Evolutionary conservation across 2,113 vertebrate genomes (phyloP).

Genomic region (Etia nguti): DNA sequence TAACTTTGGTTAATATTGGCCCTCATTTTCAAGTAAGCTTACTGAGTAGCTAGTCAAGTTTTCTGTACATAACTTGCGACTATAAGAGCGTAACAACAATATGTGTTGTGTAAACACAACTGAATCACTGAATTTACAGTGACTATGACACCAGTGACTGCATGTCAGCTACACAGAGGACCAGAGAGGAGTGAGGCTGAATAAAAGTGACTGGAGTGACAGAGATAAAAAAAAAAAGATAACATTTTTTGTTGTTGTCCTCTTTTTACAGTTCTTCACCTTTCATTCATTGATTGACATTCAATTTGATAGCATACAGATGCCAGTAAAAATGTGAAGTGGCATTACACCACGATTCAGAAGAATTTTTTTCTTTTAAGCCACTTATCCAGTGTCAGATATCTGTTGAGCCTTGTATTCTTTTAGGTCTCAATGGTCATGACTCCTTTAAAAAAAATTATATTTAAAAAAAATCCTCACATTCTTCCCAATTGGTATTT

Average conservation of each 20-base stretch:
- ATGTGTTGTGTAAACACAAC: neutral
- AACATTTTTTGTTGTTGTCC: neutral
- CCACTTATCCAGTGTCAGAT: neutral
- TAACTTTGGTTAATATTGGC: neutral
- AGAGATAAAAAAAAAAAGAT: neutral
- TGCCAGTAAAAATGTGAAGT: neutral
- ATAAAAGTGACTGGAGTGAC: neutral
- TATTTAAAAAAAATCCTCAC: neutral
- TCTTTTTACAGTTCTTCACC: neutral
- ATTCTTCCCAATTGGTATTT: neutral
- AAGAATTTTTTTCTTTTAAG: neutral
- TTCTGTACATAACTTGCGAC: neutral
- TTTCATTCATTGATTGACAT: neutral
- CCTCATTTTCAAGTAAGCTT: neutral
- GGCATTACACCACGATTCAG: neutral
- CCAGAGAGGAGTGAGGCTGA: neutral
- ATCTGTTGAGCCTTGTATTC: neutral
- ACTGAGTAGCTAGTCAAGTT: neutral
- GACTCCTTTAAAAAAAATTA: neutral
- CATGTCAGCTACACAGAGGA: neutral
- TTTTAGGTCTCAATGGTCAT: neutral
- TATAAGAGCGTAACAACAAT: neutral
- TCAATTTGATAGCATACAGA: neutral
- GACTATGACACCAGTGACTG: neutral
- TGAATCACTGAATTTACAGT: neutral